Base-by-base conservation (phyloP, 2,888 invertebrate species). In the Machimus atricapillus region DNA sequence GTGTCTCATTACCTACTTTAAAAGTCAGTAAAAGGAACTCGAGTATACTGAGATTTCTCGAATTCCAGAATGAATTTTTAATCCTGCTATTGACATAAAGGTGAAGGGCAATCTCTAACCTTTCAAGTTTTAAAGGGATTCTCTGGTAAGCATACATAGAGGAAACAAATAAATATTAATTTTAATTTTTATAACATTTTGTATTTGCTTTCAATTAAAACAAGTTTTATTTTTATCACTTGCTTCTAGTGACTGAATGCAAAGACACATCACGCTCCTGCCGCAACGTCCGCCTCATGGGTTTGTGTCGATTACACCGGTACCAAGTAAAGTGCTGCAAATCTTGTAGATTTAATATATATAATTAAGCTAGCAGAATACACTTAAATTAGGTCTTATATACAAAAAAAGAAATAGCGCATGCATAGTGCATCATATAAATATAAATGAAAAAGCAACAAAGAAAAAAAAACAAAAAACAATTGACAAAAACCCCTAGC, bases 251-350 rank as follows among this genome's bases (percentile, higher is more conserved):
- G 91, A 93, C 94, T 89, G 94, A 95, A 83, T 97, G 97, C 93
- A 95, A 95, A 90, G 97, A 97, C 92, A 94, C 95, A 74, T 97
- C 97, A 79, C 95, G 95, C 89, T 96, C 96, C 92, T 98, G 98
- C 93, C 95, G 95, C 90, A 97, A 97, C 91, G 97, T 97, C 31
- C 96, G 96, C 90, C 94, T 96, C 86, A 96, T 98, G 96, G 97
- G 97, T 91, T 94, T 98, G 94, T 98, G 98, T 93, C 95, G 96
- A 85, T 94, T 97, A 89, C 94, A 95, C 90, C 95, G 96, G 66
- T 98, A 97, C 93, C 95, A 96, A 91, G 95, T 95, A 91, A 97
- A 97, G 91, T 98, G 98, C 93, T 98, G 98, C 94, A 95, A 95
- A 90, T 96, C 97, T 86, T 98, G 98, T 93, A 93, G 90, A 90